Evolutionary conservation across 2,797 vertebrate genomes (phyloP).

Genomic region (Bufotes viridis): DNA sequence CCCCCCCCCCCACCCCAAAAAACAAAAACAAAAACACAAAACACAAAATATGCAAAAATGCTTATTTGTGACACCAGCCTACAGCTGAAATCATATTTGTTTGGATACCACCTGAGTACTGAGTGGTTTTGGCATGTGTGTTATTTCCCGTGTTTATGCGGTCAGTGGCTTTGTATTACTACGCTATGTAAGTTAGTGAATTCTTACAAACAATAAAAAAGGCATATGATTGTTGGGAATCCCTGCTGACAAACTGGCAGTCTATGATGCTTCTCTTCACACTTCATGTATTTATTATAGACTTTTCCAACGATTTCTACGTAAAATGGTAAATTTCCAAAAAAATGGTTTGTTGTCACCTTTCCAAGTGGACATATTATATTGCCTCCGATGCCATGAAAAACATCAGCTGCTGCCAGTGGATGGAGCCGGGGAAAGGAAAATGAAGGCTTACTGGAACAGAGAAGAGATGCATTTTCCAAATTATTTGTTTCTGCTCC

Average conservation of each 20-base stretch:
- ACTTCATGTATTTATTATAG: constrained; percentile 24
- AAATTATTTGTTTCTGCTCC: constrained; percentile 43
- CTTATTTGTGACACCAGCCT: neutral
- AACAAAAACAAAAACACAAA: no score
- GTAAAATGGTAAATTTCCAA: constrained; percentile 22
- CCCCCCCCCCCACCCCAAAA: no score
- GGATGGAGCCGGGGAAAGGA: constrained; percentile 17
- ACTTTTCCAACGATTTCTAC: constrained; percentile 32
- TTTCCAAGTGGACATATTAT: constrained; percentile 45
- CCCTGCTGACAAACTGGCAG: constrained; percentile 18
- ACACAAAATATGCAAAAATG: no score
- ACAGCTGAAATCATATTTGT: no score
- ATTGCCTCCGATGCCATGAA: constrained; percentile 45
- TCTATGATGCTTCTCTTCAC: neutral
- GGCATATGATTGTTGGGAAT: neutral
- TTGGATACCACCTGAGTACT: neutral
- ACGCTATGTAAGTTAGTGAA: neutral
- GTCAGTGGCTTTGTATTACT: neutral
- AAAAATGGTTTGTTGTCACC: constrained; percentile 43
- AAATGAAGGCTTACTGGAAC: constrained; percentile 55
- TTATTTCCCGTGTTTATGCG: neutral
- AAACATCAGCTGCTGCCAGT: constrained; percentile 55
- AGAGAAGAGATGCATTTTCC: constrained; percentile 42
- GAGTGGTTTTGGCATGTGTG: neutral
- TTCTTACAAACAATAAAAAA: neutral